Evolutionary conservation across 2,888 invertebrate genomes (phyloP).

Genomic region (Dicyrtomina minuta): DNA sequence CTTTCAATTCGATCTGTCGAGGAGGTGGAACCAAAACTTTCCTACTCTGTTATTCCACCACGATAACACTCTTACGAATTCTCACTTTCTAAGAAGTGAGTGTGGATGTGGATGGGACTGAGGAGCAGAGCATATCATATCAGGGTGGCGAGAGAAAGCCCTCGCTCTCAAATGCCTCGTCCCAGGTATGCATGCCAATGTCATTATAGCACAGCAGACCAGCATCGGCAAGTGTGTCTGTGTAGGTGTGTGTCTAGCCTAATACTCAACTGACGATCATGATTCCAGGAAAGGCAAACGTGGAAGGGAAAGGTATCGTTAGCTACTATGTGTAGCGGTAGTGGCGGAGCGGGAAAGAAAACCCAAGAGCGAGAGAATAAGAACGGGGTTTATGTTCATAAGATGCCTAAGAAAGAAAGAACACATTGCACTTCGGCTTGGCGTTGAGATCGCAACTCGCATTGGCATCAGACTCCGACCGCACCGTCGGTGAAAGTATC

Average conservation of each 20-base stretch:
- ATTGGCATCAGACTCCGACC: no score
- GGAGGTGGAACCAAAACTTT: slow-evolving; percentile 34
- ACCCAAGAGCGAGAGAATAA: not conserved
- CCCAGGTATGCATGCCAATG: no score
- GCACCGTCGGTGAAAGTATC: no score
- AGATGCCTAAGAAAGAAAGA: no score
- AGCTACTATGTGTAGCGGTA: not conserved
- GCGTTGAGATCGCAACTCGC: no score
- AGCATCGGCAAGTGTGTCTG: no score
- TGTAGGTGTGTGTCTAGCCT: slow-evolving; percentile 10
- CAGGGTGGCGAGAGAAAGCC: not conserved
- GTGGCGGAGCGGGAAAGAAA: not conserved
- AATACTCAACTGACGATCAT: slow-evolving; percentile 3
- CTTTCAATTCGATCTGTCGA: slow-evolving; percentile 39
- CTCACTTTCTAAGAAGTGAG: slow-evolving; percentile 22
- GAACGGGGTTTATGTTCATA: no score
- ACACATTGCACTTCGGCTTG: no score
- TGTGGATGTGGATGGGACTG: not conserved
- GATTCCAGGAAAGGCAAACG: not conserved
- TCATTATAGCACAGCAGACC: no score
- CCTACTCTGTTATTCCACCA: slow-evolving; percentile 17
- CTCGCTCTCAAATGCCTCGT: no score
- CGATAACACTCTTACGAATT: slow-evolving; percentile 22
- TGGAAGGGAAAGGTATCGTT: no score
- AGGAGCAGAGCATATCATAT: not conserved